A percentile compares a stretch with the other conserved stretches of the same genome.
These are phyloP conservation scores for Capreolus pygargus DNA, from an alignment of 2,113 vertebrate species.

Conservation along the genomic window DNA sequence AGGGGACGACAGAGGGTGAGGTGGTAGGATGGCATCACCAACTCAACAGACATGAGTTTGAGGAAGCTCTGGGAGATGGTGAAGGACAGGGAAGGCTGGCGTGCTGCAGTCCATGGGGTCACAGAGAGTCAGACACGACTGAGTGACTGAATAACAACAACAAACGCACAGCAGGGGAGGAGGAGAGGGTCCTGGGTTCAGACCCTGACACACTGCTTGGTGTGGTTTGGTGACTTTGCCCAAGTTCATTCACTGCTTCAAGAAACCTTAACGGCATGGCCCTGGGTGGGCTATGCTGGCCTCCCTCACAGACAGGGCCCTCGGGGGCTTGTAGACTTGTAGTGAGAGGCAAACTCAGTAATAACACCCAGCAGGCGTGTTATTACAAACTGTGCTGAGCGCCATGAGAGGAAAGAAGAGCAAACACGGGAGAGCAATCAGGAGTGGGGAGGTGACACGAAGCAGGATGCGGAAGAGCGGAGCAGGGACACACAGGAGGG, in stretches of 20 bases:
- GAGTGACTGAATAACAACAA: not conserved
- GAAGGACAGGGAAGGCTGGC: not conserved
- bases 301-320: not conserved
- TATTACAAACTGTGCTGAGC: rapidly evolving
- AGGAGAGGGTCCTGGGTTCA: not conserved
- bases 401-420: not conserved
- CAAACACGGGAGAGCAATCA: rapidly evolving
- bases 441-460: not conserved
- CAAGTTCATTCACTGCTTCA: not conserved
- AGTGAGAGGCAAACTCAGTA: not conserved
- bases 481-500: not conserved
- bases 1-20: not conserved
- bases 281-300: not conserved
- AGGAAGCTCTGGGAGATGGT: not conserved
- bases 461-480: not conserved
- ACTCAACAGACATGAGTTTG: not conserved
- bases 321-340: not conserved
- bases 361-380: rapidly evolving
- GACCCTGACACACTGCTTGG: rapidly evolving
- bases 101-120: not conserved
- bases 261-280: too few species aligned
- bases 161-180: not conserved
- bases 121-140: not conserved
- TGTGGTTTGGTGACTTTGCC: not conserved
- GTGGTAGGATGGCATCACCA: not conserved